Conservation (phyloP, 2,113 vertebrate species). For the Bagarius yarrelli region DNA sequence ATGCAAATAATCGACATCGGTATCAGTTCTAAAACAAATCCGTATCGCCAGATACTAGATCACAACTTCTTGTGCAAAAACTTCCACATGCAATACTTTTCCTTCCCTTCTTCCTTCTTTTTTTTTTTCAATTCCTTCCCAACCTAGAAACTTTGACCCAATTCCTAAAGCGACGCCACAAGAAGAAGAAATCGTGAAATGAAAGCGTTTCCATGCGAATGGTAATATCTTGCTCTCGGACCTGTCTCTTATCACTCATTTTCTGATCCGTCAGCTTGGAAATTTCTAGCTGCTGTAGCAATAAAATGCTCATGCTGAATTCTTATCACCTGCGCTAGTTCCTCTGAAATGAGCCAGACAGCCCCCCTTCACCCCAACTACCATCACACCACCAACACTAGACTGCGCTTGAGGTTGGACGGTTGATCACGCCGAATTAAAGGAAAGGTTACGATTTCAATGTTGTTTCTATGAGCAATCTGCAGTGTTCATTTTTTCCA, state of each 20-base stretch:
- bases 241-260: constrained; percentile 16
- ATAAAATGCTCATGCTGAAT: constrained; percentile 5
- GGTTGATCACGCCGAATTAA: constrained; percentile 17
- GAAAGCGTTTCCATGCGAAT: constrained; percentile 16
- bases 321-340: constrained; percentile 28
- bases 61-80: no score
- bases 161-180: neutral
- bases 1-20: no score
- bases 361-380: neutral
- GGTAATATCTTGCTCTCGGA: constrained; percentile 36
- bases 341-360: constrained; percentile 2
- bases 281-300: constrained; percentile 30
- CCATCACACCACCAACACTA: constrained; percentile 24
- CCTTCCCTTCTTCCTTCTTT: no score
- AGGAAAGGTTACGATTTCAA: constrained; percentile 47
- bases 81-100: no score
- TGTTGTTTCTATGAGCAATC: constrained; percentile 45
- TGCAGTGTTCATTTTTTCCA: constrained; percentile 35
- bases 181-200: neutral
- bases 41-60: no score
- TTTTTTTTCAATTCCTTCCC: neutral
- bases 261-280: constrained; percentile 22
- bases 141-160: constrained; percentile 29
- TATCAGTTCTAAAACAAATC: no score
- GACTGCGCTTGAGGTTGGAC: constrained; percentile 23